Evolutionary conservation across 2,888 invertebrate species (phyloP).

Genomic region (Baccha elongata): DNA sequence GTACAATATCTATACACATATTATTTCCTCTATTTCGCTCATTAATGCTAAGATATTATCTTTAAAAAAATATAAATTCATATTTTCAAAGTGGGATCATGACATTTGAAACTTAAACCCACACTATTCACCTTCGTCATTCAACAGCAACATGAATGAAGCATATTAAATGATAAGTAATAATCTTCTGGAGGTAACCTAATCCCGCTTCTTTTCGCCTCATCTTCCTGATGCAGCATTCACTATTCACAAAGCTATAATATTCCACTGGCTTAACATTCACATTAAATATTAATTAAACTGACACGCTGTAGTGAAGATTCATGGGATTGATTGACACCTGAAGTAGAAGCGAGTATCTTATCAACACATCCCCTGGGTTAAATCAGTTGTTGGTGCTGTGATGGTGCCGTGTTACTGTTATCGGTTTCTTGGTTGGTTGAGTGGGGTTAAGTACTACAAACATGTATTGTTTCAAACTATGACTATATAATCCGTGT

Average conservation of each 20-base stretch:
- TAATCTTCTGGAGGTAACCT: constrained; percentile 22
- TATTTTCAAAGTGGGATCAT: constrained; percentile 10
- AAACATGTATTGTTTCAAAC: not conserved
- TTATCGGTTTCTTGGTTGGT: too few species aligned
- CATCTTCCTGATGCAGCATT: constrained; percentile 10
- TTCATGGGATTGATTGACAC: constrained; percentile 28
- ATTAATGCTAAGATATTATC: too few species aligned
- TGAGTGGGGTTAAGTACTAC: constrained; percentile 4
- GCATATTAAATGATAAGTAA: constrained; percentile 8
- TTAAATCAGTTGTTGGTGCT: not conserved
- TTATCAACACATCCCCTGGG: constrained; percentile 15
- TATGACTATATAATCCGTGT: not conserved
- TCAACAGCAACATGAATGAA: not conserved
- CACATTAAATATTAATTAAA: constrained; percentile 38
- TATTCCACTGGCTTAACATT: constrained; percentile 5
- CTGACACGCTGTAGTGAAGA: constrained; percentile 29
- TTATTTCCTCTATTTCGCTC: too few species aligned
- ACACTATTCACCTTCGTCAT: not conserved
- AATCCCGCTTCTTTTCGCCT: constrained; percentile 11
- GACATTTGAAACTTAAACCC: constrained; percentile 1
- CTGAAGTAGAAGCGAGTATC: constrained; percentile 18
- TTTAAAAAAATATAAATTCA: not conserved
- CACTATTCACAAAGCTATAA: not conserved
- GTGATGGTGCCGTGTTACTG: too few species aligned
- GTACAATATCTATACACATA: not conserved